These are phyloP conservation scores for Anarrhichthys ocellatus DNA, from an alignment of 2,113 vertebrate genomes.

Conservation along the genomic window DNA sequence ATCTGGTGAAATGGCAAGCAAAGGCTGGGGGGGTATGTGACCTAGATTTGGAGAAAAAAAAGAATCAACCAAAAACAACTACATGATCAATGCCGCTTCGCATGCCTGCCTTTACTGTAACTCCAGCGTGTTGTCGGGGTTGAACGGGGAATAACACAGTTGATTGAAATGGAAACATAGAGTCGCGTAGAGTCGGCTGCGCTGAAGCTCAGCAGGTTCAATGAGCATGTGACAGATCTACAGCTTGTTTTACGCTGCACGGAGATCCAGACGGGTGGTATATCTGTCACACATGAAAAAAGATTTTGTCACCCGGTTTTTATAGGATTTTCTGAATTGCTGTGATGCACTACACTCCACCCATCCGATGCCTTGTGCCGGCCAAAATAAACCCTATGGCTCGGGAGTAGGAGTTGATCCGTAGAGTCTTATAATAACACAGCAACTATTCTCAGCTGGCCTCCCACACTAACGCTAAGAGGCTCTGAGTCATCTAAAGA, in stretches of 20 bases:
- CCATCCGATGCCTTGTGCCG: slow-evolving; percentile 16
- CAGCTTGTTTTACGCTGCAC: neutral
- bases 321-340: slow-evolving; percentile 6
- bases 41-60: slow-evolving; percentile 67
- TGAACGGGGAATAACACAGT: slow-evolving; percentile 10
- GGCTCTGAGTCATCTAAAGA: slow-evolving; percentile 26
- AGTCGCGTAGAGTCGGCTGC: too few species aligned
- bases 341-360: slow-evolving; percentile 28
- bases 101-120: slow-evolving; percentile 36
- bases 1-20: slow-evolving; percentile 58
- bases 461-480: slow-evolving; percentile 22
- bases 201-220: slow-evolving; percentile 1
- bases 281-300: slow-evolving; percentile 15
- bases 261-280: neutral
- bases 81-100: slow-evolving; percentile 71
- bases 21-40: slow-evolving; percentile 52
- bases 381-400: slow-evolving; percentile 46
- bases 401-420: slow-evolving; percentile 19
- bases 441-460: slow-evolving; percentile 15
- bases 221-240: slow-evolving; percentile 1
- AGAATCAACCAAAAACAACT: slow-evolving; percentile 53
- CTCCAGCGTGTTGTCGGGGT: neutral
- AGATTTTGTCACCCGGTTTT: slow-evolving; percentile 4
- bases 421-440: slow-evolving; percentile 37
- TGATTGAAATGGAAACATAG: slow-evolving; percentile 8